Evolutionary conservation across 2,113 vertebrate genomes (phyloP), one percentile per base, ranked within the genome.

Genomic region (Pica pica): DNA sequence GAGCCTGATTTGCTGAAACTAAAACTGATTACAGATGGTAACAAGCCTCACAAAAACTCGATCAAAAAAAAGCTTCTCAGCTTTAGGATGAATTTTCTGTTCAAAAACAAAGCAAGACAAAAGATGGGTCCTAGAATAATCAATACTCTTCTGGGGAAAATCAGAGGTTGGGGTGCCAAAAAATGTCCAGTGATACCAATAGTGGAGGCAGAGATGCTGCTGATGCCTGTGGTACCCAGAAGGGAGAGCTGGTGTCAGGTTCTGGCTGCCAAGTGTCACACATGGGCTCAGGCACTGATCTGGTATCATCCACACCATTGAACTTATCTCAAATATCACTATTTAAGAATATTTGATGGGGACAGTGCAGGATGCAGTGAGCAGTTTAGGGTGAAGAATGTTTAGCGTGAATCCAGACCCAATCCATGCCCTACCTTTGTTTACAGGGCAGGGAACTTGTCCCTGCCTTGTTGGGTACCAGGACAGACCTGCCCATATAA

Each of bases 261-360:
- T 68, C 44, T 71, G 65, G 7, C 42, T 90, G 46, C 31, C 79
- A 64, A 26, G 18, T 28, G 50, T 39, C 49, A 49, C 56, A 55
- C 15, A 1, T 7, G 46, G 39, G 52, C 69, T 85, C 56, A 26
- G 70, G 30, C 49, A 73, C 33, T 52, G 39, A 20, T 47, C 19
- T 70, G 2, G 0, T 46, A 35, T 7, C 53, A 46, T 12, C 57
- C 16, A 4, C 3, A 16, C 4, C 9, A 46, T 0, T 68, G 42
- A 75, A 26, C 1, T 49, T 6, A 75, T 9, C 30, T n/a, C 31
- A 70, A 35, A 26, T 50, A 67, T 14, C 47, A 67, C 9, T 30
- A 4, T 50, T 47, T 16, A 33, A 46, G 49, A 39, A 19, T 20
- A 74, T 83, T 85, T 73, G 44, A 26, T 31, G 26, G 63, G 15